Conservation (phyloP, 2,797 vertebrate genomes). For the Podarcis lilfordi region DNA sequence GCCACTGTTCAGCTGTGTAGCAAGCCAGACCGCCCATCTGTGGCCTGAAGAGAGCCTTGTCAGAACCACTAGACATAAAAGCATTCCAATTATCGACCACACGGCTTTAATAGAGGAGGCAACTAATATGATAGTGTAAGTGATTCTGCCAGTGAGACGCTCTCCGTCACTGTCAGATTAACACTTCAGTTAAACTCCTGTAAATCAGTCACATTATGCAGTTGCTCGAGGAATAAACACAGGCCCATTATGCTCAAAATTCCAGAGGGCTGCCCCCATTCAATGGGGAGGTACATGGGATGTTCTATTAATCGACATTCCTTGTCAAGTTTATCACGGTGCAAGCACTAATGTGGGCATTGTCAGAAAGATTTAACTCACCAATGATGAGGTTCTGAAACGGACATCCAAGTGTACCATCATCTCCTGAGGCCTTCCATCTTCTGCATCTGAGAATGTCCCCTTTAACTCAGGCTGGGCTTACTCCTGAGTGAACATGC, state of each 20-base stretch:
- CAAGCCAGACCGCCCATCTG: constrained; percentile 84
- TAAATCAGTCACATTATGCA: constrained; percentile 84
- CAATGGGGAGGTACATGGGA: constrained; percentile 54
- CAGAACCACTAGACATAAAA: constrained; percentile 93
- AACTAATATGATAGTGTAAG: constrained; percentile 84
- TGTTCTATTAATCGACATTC: constrained; percentile 73
- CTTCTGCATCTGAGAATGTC: not conserved
- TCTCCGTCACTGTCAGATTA: constrained; percentile 87
- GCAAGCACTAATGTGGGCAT: constrained; percentile 64
- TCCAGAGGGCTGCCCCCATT: constrained; percentile 70
- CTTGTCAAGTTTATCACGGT: constrained; percentile 76
- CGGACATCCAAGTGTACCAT: constrained; percentile 36
- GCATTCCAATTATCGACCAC: constrained; percentile 90
- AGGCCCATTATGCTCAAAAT: constrained; percentile 77
- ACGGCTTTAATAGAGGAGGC: constrained; percentile 83
- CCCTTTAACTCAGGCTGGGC: not conserved
- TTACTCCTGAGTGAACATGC: not conserved
- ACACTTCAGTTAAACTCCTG: constrained; percentile 87
- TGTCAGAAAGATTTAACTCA: constrained; percentile 65
- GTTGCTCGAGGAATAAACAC: constrained; percentile 81
- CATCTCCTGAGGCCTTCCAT: constrained; percentile 21
- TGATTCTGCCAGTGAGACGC: constrained; percentile 81
- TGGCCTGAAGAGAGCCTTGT: constrained; percentile 90
- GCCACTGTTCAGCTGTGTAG: constrained; percentile 90
- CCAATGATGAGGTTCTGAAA: constrained; percentile 60